A percentile compares a stretch with the other conserved stretches of the same genome.
These are phyloP conservation scores for Caretta caretta DNA, from an alignment of 2,113 vertebrate genomes.

Conservation along the genomic window DNA sequence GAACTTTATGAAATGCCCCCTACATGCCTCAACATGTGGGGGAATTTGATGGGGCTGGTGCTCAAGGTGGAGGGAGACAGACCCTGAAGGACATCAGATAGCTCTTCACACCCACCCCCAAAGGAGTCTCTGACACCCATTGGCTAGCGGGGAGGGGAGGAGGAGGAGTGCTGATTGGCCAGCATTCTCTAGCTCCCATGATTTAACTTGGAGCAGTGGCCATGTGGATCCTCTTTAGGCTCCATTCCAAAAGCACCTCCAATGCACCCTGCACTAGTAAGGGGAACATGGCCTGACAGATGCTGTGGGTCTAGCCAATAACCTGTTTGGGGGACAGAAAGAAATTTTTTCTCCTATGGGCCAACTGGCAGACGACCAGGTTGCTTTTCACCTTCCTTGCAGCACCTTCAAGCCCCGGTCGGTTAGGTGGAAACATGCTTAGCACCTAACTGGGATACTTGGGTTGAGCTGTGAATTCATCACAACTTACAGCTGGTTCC, in stretches of 20 bases:
- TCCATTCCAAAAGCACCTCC: neutral
- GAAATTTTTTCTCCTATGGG: neutral
- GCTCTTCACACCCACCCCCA: fast-evolving
- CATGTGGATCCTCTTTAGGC: neutral
- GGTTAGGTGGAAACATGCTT: neutral
- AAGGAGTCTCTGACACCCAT: neutral
- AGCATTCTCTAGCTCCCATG: too few relatives aligned
- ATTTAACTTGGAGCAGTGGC: neutral
- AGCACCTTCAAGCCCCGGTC: neutral
- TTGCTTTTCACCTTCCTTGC: neutral
- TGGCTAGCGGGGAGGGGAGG: neutral
- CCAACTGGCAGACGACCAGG: neutral
- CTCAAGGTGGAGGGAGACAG: neutral
- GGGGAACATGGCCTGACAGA: neutral
- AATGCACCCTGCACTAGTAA: neutral
- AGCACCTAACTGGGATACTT: neutral
- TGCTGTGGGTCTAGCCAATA: neutral
- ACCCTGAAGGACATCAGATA: neutral
- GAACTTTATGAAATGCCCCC: neutral
- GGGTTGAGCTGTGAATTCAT: neutral
- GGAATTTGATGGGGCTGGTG: neutral
- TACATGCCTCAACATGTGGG: neutral
- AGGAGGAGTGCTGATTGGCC: too few relatives aligned
- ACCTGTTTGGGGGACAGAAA: neutral
- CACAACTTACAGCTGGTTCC: neutral